phyloP scores from a whole-genome alignment of 2,113 vertebrate genomes.

The Erythrocercus mccallii region DNA sequence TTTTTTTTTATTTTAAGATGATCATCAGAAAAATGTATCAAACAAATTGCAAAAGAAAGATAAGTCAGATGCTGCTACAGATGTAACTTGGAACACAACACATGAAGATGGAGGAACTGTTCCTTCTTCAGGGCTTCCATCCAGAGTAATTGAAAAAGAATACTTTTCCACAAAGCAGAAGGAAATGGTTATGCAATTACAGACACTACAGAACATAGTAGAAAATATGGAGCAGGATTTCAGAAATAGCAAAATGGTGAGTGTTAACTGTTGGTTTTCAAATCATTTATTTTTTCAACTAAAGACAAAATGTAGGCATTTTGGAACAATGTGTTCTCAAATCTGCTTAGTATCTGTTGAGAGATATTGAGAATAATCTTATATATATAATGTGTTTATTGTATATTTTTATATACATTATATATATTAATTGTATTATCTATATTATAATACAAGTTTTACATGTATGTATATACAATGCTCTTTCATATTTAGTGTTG shows the following conservation, averaged over 20 bases:
- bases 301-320: background rate
- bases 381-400: too few species aligned
- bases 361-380: background rate
- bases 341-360: background rate
- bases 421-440: too few species aligned
- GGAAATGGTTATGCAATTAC: conserved; percentile 79
- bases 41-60: background rate
- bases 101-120: background rate
- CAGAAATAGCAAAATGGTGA: conserved; percentile 71
- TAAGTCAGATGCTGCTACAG: background rate
- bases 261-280: background rate
- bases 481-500: background rate
- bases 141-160: background rate
- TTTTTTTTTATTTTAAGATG: background rate
- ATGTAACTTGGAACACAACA: conserved; percentile 28
- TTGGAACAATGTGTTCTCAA: background rate
- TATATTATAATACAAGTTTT: background rate
- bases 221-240: conserved; percentile 84
- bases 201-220: conserved; percentile 78
- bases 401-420: background rate
- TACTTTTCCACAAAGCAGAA: conserved; percentile 75
- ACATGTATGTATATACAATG: too few species aligned
- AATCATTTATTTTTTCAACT: background rate
- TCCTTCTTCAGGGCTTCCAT: background rate
- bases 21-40: background rate